Base-by-base conservation (phyloP, 1,140 invertebrate species). In the Zaprionus inermis region DNA sequence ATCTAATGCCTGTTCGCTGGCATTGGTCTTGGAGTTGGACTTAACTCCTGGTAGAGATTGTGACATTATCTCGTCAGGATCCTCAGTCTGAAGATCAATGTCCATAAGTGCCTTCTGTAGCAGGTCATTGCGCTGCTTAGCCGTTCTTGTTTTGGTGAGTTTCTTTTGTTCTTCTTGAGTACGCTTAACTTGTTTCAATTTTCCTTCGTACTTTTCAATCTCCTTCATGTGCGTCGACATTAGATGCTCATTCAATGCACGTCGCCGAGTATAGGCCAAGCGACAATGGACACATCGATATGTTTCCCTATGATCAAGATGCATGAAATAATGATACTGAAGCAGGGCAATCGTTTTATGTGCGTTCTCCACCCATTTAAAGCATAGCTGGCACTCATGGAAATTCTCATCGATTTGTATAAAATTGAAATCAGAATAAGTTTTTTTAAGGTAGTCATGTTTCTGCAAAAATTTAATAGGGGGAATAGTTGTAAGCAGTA, bases 311-410 rank as follows among this genome's bases (percentile, higher is more conserved):
- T 76, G 84, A 30, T 83, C 86, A 36, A 91, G 60, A 59, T 91
- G 90, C 74, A 85, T 76, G 11, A 91, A 91, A 55, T 91, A 83
- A 58, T 91, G 90, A 52, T 91, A 91, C 44, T 91, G 90, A 22
- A 91, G 55, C 28, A 91, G 38, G 11, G 90, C 90, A 46, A 91
- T 90, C 0, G 90, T 83, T 51, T 90, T 86, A 32, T 89, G 80
- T 6, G 80, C 90, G 46, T 91, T 90, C 24, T 91, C 85, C 24
- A 91, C 90, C 90, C 82, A 90, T 38, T 91, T 88, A 7, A 82
- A 79, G 64, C 90, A 91, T 4, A 80, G 22, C 41, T 90, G 85
- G 56, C 90, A 91, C 51, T 91, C 90, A 58, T 91, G 90, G 55
- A 80, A 91, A 2, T 79, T 71, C 14, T 82, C 81, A 52, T 90